Percentiles rank a stretch among this genome's conserved stretches.
Conservation (phyloP, 2,113 vertebrate genomes). For the Junco hyemalis region DNA sequence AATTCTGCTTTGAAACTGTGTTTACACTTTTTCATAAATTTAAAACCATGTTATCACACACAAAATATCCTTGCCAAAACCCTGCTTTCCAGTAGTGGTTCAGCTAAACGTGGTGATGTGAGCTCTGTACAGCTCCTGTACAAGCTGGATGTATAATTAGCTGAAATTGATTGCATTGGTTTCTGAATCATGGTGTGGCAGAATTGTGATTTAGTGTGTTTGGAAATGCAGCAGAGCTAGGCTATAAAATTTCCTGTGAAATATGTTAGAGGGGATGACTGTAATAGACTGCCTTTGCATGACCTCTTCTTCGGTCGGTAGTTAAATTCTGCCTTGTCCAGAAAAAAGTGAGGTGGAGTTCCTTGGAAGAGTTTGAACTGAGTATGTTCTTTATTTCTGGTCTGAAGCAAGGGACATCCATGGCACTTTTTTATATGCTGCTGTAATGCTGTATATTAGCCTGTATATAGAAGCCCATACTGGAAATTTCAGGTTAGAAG, state of each 20-base stretch:
- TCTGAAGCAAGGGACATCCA: not conserved
- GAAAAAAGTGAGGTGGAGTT: not conserved
- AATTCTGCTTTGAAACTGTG: not conserved
- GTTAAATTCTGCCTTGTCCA: not conserved
- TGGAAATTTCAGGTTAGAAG: not conserved
- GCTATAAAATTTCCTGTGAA: not conserved
- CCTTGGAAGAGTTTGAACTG: not conserved
- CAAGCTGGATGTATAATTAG: not conserved
- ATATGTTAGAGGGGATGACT: not conserved
- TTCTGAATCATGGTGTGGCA: not conserved
- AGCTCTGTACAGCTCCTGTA: not conserved
- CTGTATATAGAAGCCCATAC: not conserved
- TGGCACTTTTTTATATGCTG: not conserved
- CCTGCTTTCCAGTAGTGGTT: not conserved
- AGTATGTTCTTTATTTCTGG: not conserved
- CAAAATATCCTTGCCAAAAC: not conserved
- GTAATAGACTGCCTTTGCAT: not conserved
- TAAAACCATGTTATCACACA: not conserved
- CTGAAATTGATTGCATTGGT: not conserved
- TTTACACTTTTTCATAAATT: not conserved
- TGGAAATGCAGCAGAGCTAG: not conserved
- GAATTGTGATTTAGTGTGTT: not conserved
- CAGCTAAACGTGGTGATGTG: not conserved
- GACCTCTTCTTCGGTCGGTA: not conserved
- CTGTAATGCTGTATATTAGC: not conserved